A percentile compares a stretch with the other conserved stretches of the same genome.
Evolutionary conservation across 2,888 invertebrate genomes (phyloP).

Genomic region (Melanotus villosus): DNA sequence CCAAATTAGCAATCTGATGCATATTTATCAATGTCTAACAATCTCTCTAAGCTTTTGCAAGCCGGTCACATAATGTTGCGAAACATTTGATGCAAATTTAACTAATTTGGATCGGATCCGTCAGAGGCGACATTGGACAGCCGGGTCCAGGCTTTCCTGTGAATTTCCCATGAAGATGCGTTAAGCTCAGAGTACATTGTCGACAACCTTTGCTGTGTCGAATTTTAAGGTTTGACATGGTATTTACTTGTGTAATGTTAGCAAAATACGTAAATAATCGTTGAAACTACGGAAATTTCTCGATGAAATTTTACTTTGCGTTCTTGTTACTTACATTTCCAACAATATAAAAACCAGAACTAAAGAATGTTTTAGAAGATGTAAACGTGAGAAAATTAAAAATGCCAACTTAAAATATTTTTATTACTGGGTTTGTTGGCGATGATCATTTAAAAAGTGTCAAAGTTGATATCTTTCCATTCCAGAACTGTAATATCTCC

Average conservation of each 20-base stretch:
- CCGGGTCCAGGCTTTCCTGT: conserved; percentile 48
- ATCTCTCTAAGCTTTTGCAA: conserved; percentile 49
- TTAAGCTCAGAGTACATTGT: conserved; percentile 27
- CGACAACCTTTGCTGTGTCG: background rate
- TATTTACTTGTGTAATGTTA: too few relatives aligned
- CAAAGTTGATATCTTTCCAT: conserved; percentile 19
- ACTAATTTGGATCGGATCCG: conserved; percentile 62
- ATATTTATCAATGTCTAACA: conserved; percentile 57
- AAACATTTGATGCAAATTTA: conserved; percentile 63
- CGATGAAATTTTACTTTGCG: too few relatives aligned
- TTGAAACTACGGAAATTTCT: too few relatives aligned
- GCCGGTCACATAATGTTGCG: conserved; percentile 55
- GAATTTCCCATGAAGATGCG: conserved; percentile 39
- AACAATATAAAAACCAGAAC: too few relatives aligned
- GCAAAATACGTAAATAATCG: too few relatives aligned
- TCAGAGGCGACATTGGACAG: conserved; percentile 59
- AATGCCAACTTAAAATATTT: too few relatives aligned
- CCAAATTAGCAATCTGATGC: conserved; percentile 54
- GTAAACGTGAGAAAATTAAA: too few relatives aligned
- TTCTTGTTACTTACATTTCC: too few relatives aligned
- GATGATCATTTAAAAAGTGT: conserved; percentile 22
- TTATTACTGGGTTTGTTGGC: background rate
- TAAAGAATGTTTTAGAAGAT: too few relatives aligned
- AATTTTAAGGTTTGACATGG: background rate
- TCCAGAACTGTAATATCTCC: conserved; percentile 43